These are phyloP conservation scores for Pachypeltis micranthus DNA, from an alignment of 1,140 invertebrate genomes.

Conservation along the genomic window DNA sequence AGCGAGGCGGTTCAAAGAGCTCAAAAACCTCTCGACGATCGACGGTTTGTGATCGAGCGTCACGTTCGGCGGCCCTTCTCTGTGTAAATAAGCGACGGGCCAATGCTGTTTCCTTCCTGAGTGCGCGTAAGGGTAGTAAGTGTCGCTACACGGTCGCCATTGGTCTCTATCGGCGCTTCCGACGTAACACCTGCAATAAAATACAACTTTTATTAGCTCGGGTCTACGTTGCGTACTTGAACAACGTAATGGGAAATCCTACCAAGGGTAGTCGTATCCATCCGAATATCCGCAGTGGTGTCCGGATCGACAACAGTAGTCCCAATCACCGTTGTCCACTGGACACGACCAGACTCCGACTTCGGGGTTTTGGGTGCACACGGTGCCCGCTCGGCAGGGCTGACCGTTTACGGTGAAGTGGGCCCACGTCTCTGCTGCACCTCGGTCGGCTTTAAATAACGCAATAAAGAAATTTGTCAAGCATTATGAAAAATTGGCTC, in stretches of 20 bases:
- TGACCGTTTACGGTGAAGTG: slow-evolving; percentile 64
- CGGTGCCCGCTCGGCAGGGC: slow-evolving; percentile 55
- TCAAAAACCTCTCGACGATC: slow-evolving; percentile 19
- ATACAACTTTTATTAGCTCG: background rate
- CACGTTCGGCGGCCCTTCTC: slow-evolving; percentile 44
- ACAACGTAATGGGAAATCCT: no score
- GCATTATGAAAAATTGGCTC: background rate
- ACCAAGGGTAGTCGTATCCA: slow-evolving; percentile 65
- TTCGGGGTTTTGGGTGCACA: slow-evolving; percentile 54
- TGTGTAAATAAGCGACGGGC: slow-evolving; percentile 54
- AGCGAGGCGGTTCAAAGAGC: background rate
- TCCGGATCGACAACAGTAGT: slow-evolving; percentile 66
- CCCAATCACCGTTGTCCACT: slow-evolving; percentile 60
- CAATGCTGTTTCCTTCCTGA: slow-evolving; percentile 40
- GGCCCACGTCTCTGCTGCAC: slow-evolving; percentile 41
- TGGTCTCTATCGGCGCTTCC: slow-evolving; percentile 51
- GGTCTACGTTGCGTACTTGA: no score
- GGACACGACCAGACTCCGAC: slow-evolving; percentile 68
- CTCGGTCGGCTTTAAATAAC: slow-evolving; percentile 26
- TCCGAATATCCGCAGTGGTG: slow-evolving; percentile 69
- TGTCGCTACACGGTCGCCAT: slow-evolving; percentile 71
- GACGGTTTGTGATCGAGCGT: slow-evolving; percentile 25
- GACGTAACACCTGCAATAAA: slow-evolving; percentile 64
- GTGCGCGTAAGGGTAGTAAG: slow-evolving; percentile 49
- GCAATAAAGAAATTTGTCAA: slow-evolving; percentile 18